Percentiles rank a stretch among this genome's conserved stretches.
Evolutionary conservation across 2,888 invertebrate genomes (phyloP).

Genomic region (Cryptus armator): DNA sequence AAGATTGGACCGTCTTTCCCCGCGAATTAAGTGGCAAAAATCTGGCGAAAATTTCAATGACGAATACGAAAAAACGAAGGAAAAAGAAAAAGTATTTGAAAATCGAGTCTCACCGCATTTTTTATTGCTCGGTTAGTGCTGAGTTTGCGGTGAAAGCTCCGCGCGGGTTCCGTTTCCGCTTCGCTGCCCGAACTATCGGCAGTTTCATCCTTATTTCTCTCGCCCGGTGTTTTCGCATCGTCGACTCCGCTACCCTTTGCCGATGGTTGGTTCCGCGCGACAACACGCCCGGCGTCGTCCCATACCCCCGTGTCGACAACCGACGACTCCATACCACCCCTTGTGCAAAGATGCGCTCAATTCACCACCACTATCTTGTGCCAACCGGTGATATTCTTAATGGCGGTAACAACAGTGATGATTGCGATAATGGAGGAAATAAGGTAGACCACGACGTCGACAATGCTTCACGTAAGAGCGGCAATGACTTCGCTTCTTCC

Average conservation of each 20-base stretch:
- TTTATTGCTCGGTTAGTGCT: constrained; percentile 94
- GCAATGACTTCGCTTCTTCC: background rate
- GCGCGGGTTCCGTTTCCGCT: constrained; percentile 92
- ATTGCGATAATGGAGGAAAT: constrained; percentile 5
- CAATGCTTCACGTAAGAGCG: background rate
- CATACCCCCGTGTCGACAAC: constrained; percentile 37
- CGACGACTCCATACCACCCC: constrained; percentile 49
- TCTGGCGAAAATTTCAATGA: background rate
- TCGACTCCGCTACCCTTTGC: constrained; percentile 52
- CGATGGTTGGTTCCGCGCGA: constrained; percentile 19
- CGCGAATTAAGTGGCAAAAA: background rate
- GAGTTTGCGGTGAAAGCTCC: constrained; percentile 91
- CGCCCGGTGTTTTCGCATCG: constrained; percentile 52
- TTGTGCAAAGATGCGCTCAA: constrained; percentile 9
- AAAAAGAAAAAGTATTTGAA: constrained; percentile 39
- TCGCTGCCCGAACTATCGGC: constrained; percentile 93
- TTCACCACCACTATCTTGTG: constrained; percentile 30
- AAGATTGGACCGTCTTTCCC: too few species aligned
- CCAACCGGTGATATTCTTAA: constrained; percentile 16
- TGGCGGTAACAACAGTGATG: background rate
- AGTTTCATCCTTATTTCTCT: constrained; percentile 69
- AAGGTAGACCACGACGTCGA: background rate
- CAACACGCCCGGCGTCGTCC: constrained; percentile 40
- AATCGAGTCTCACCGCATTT: constrained; percentile 89
- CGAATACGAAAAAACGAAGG: background rate